These are phyloP conservation scores for Lateolabrax maculatus DNA, from an alignment of 2,797 vertebrate species.

Conservation along the genomic window DNA sequence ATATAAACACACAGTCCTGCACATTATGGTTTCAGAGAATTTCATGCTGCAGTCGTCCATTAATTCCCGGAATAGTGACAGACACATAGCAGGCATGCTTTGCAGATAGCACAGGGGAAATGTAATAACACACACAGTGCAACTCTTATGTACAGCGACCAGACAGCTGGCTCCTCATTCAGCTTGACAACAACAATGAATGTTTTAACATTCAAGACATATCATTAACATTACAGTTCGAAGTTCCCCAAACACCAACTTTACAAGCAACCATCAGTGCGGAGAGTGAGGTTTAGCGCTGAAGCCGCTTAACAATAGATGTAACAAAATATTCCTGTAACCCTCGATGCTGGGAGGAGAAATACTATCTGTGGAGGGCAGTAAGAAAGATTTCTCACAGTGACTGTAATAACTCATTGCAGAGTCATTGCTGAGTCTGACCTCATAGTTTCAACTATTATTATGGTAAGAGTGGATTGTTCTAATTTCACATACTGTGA, in stretches of 20 bases:
- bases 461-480: neutral
- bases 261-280: neutral
- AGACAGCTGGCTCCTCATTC: constrained; percentile 52
- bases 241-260: neutral
- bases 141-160: constrained; percentile 29
- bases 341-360: constrained; percentile 18
- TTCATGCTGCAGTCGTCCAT: constrained; percentile 2
- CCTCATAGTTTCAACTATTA: neutral
- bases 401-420: constrained; percentile 24
- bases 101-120: constrained; percentile 31
- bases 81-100: constrained; percentile 26
- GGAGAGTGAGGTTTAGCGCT: constrained; percentile 23
- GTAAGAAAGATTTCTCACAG: constrained; percentile 2
- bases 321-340: constrained; percentile 64
- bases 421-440: constrained; percentile 6
- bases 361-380: constrained; percentile 28
- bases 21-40: constrained; percentile 9
- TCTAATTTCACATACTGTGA: neutral
- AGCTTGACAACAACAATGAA: constrained; percentile 27
- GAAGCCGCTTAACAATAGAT: constrained; percentile 40
- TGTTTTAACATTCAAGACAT: constrained; percentile 24
- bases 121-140: constrained; percentile 47
- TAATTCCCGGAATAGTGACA: constrained; percentile 46
- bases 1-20: constrained; percentile 27
- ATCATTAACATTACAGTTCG: constrained; percentile 4